A percentile compares a stretch with the other conserved stretches of the same genome.
Evolutionary conservation across 2,113 vertebrate genomes (phyloP).

Genomic region (Etia nguti): DNA sequence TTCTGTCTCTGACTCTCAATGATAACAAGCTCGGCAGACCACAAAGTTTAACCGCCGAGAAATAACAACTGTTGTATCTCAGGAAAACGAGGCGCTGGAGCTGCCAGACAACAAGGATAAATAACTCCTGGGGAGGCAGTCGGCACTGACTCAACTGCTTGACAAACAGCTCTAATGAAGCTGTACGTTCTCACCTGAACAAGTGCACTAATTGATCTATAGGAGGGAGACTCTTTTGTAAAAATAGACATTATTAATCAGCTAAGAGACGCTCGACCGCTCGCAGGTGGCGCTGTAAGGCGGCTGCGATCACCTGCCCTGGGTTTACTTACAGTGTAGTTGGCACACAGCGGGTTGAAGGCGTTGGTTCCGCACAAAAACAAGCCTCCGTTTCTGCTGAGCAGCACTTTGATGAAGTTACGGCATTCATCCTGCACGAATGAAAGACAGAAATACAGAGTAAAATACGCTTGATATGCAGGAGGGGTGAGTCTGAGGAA

Average conservation of each 20-base stretch:
- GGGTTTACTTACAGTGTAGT: constrained; percentile 86
- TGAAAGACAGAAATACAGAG: background rate
- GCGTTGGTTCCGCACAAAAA: constrained; percentile 95
- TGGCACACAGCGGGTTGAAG: constrained; percentile 92
- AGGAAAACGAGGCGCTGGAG: constrained; percentile 13
- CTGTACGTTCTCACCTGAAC: constrained; percentile 3
- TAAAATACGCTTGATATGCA: background rate
- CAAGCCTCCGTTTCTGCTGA: constrained; percentile 81
- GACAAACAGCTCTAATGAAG: constrained; percentile 28
- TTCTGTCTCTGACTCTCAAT: constrained; percentile 31
- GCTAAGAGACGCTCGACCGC: background rate
- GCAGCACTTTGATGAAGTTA: constrained; percentile 93
- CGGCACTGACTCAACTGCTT: background rate
- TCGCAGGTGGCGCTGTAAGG: background rate
- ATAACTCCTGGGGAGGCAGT: constrained; percentile 24
- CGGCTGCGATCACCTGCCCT: background rate
- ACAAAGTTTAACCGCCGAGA: constrained; percentile 28
- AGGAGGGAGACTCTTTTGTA: background rate
- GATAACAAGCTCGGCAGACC: constrained; percentile 40
- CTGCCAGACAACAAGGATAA: constrained; percentile 23
- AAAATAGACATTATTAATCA: background rate
- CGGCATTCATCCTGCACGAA: constrained; percentile 86
- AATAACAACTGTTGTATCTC: background rate
- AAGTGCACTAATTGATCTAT: background rate
- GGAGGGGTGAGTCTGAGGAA: background rate